Conservation (phyloP, 2,113 vertebrate genomes). For the Chionomys nivalis region DNA sequence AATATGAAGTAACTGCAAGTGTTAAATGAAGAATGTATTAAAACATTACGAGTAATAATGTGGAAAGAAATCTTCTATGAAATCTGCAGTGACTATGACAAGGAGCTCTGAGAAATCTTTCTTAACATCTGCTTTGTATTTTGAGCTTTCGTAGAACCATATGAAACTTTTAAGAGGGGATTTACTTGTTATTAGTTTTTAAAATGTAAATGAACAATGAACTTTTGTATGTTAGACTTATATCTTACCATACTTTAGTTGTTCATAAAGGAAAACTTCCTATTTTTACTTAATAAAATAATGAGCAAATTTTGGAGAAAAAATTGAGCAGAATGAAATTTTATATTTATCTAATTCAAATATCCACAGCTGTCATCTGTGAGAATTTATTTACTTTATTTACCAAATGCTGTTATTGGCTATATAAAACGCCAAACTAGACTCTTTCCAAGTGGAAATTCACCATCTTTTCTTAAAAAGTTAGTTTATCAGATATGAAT, state of each 20-base stretch:
- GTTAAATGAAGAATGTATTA: neutral
- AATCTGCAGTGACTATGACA: neutral
- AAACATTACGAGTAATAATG: constrained; percentile 3
- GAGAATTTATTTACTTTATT: neutral
- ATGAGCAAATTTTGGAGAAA: neutral
- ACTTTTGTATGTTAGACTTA: neutral
- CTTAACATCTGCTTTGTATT: neutral
- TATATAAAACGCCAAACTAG: neutral
- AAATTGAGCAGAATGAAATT: neutral
- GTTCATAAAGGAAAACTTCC: neutral
- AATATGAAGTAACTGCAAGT: neutral
- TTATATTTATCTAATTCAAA: neutral
- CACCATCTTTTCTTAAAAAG: neutral
- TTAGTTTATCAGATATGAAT: neutral
- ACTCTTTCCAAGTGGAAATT: neutral
- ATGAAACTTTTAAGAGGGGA: neutral
- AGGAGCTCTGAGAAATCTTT: neutral
- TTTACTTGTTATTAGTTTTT: neutral
- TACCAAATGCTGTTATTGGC: neutral
- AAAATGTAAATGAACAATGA: neutral
- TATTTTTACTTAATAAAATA: constrained; percentile 5
- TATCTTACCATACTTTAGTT: neutral
- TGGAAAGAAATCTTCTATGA: neutral
- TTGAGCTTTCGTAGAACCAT: neutral
- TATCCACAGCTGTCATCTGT: neutral